A percentile compares a stretch with the other conserved stretches of the same genome.
Evolutionary conservation across 1,140 invertebrate species (phyloP).

Genomic region (Drosophila grimshawi): DNA sequence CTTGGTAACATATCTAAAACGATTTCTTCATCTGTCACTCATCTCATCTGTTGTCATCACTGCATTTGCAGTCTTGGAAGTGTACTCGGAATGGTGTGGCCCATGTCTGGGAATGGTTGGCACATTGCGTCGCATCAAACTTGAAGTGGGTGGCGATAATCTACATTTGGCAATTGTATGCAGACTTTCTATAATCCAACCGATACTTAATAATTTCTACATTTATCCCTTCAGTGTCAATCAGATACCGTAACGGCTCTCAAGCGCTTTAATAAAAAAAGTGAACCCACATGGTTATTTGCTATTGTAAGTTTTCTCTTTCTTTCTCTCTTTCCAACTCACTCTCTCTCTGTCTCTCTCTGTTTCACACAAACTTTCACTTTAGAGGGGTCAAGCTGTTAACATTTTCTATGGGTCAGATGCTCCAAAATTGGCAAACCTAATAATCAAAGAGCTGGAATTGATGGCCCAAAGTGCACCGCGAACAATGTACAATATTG

Average conservation of each 20-base stretch:
- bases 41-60: too few relatives aligned
- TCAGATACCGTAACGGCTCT: conserved; percentile 92
- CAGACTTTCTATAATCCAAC: not conserved
- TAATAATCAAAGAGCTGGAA: conserved; percentile 90
- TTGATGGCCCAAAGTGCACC: conserved; percentile 59
- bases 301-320: conserved; percentile 88
- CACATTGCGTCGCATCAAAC: conserved; percentile 94
- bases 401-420: conserved; percentile 94
- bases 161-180: conserved; percentile 92
- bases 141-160: conserved; percentile 94
- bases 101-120: conserved; percentile 94
- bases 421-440: conserved; percentile 90
- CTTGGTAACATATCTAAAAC: conserved; percentile 86
- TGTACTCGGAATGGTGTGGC: conserved; percentile 96
- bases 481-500: conserved; percentile 83
- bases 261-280: conserved; percentile 92
- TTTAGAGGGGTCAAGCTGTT: conserved; percentile 88
- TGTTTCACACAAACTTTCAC: not conserved
- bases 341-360: not conserved
- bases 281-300: conserved; percentile 96
- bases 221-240: conserved; percentile 85
- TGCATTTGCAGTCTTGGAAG: conserved; percentile 89
- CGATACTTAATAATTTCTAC: not conserved
- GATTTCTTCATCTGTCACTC: not conserved
- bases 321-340: too few relatives aligned